Conservation (phyloP, 2,113 vertebrate species). For the Guaruba guarouba region DNA sequence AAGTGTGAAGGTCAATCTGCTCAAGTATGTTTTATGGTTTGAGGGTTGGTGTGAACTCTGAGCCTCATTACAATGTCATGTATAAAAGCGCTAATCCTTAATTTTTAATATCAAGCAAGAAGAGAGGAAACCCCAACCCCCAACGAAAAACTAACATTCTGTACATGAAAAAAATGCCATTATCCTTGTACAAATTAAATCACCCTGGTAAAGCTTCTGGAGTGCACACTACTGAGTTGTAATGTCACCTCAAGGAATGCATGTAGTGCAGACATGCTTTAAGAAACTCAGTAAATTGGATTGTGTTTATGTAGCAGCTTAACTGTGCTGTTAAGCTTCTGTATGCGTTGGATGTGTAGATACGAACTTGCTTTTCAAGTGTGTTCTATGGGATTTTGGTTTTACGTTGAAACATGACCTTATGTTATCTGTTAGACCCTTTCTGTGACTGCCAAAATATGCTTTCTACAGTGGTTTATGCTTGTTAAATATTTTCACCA, state of each 20-base stretch:
- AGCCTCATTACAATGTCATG: not conserved
- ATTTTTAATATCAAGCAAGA: not conserved
- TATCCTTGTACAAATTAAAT: not conserved
- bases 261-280: not conserved
- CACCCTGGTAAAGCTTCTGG: not conserved
- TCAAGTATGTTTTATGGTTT: not conserved
- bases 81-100: not conserved
- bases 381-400: not conserved
- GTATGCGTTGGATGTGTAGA: fast-evolving
- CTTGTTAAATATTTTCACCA: not conserved
- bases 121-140: not conserved
- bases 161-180: not conserved
- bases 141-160: not conserved
- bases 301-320: not conserved
- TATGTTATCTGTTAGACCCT: fast-evolving
- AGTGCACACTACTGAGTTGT: not conserved
- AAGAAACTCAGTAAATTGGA: not conserved
- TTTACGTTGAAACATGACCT: not conserved
- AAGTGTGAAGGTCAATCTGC: not conserved
- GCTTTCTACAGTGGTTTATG: not conserved
- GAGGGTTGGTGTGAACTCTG: not conserved
- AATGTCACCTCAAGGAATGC: not conserved
- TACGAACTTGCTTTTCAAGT: not conserved
- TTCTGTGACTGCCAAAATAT: not conserved
- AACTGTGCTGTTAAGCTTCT: not conserved